Conservation (phyloP, 1,140 invertebrate species). For the Tetraneura akinire region DNA sequence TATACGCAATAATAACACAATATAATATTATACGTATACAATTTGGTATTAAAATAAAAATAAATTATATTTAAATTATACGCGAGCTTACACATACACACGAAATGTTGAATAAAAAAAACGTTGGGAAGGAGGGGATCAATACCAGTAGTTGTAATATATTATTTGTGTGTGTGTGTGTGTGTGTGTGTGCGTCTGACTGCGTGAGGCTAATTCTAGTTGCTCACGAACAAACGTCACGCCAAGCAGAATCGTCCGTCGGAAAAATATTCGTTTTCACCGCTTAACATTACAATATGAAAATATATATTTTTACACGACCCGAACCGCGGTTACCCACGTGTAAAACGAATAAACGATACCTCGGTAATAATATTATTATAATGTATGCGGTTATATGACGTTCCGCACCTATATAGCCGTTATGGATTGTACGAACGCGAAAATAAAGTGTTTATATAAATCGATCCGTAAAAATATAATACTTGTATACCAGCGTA, state of each 20-base stretch:
- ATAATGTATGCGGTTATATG: no score
- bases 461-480: no score
- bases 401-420: no score
- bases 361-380: no score
- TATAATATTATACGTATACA: background rate
- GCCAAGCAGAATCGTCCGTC: slow-evolving; percentile 16
- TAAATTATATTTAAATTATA: background rate
- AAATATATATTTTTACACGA: background rate
- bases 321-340: no score
- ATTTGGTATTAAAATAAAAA: no score
- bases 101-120: slow-evolving; percentile 29
- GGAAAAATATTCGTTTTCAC: slow-evolving; percentile 36
- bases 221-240: slow-evolving; percentile 34
- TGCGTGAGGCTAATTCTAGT: slow-evolving; percentile 33
- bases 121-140: background rate
- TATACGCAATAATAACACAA: background rate
- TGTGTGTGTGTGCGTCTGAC: background rate
- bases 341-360: no score
- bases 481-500: no score
- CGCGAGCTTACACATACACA: background rate
- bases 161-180: background rate
- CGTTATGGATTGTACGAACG: no score
- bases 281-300: slow-evolving; percentile 11
- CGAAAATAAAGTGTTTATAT: no score
- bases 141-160: slow-evolving; percentile 35